Evolutionary conservation across 1,140 invertebrate genomes (phyloP).

Genomic region (Ctenoplectra terminalis): DNA sequence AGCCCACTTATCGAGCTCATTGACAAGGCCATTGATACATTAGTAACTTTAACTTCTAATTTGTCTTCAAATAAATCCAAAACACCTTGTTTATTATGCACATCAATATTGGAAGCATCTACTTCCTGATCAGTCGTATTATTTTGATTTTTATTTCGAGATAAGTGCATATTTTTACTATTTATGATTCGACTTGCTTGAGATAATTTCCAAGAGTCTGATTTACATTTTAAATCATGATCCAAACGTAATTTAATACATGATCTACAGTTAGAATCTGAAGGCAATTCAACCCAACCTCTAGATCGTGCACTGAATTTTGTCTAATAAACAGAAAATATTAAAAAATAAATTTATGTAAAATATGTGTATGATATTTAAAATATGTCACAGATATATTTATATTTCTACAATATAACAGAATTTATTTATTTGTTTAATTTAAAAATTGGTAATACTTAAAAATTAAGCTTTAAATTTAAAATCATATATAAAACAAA

Average conservation of each 20-base stretch:
- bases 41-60: constrained; percentile 86
- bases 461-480: background rate
- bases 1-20: constrained; percentile 92
- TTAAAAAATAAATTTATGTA: constrained; percentile 38
- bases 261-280: constrained; percentile 83
- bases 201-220: constrained; percentile 78
- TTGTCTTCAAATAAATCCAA: constrained; percentile 78
- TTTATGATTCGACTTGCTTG: constrained; percentile 67
- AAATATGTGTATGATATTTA: background rate
- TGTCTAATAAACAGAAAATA: constrained; percentile 82
- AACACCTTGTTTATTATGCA: constrained; percentile 75
- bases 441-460: background rate
- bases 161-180: constrained; percentile 41
- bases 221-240: constrained; percentile 83
- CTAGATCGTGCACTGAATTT: constrained; percentile 89
- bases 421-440: constrained; percentile 22
- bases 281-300: constrained; percentile 87
- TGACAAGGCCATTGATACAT: constrained; percentile 88
- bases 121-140: constrained; percentile 21
- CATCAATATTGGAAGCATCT: constrained; percentile 59
- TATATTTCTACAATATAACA: constrained; percentile 21
- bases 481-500: background rate
- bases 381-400: constrained; percentile 9
- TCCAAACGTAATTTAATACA: constrained; percentile 85
- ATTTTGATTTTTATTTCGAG: constrained; percentile 56